Percentiles rank a stretch among this genome's conserved stretches.
Evolutionary conservation across 2,797 vertebrate species (phyloP).

Genomic region (Hybognathus amarus): DNA sequence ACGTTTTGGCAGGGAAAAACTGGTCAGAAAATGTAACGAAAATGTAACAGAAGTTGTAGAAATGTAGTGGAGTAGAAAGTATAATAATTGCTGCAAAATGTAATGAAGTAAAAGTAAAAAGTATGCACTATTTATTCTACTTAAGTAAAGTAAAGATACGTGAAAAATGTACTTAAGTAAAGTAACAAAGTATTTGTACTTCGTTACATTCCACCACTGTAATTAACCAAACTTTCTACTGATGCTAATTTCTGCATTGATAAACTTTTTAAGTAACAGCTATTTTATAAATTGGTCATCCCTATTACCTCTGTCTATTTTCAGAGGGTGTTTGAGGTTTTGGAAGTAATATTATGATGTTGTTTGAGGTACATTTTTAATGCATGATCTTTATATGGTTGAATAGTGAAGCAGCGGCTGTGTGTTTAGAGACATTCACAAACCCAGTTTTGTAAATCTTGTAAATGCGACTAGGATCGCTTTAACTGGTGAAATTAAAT

Average conservation of each 20-base stretch:
- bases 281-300: constrained; percentile 5
- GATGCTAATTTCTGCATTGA: background rate
- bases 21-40: too few species aligned
- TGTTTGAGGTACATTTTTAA: background rate
- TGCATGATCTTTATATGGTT: background rate
- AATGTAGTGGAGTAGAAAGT: too few species aligned
- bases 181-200: too few species aligned
- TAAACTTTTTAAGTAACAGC: background rate
- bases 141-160: too few species aligned
- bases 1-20: too few species aligned
- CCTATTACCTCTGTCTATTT: constrained; percentile 10
- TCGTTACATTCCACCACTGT: too few species aligned
- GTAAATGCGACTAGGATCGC: background rate
- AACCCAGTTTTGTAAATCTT: background rate
- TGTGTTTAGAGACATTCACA: background rate
- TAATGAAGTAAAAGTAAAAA: too few species aligned
- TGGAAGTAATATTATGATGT: background rate
- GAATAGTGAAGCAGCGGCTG: background rate
- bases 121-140: too few species aligned
- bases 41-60: too few species aligned
- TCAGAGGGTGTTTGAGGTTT: background rate
- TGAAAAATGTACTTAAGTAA: too few species aligned
- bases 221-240: background rate
- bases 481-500: background rate
- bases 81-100: too few species aligned